Evolutionary conservation across 1,140 invertebrate genomes (phyloP), one percentile per base, ranked within the genome.

Genomic region (Mycetomoellerius zeteki): DNA sequence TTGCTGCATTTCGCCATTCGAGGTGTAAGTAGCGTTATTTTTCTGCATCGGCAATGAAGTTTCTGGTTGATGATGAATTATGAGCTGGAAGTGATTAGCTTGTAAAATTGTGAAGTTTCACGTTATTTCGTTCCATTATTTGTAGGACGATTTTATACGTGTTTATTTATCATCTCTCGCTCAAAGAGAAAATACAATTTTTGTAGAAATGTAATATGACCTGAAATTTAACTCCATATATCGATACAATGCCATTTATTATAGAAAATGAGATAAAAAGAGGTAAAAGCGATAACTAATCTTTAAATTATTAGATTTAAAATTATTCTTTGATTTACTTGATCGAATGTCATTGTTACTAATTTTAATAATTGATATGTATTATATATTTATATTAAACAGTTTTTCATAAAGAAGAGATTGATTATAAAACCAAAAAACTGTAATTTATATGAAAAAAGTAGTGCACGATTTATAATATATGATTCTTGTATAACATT

Each of bases 71-170:
- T 54, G 47, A 43, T 54, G 47, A 43, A 80, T 84, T 73, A 75
- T 33, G 37, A 73, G 24, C 52, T 50, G 54, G 12, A 16, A 82
- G 69, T 84, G 54, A 84, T 84, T 84, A 84, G 71, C 69, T 47
- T 21, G 80, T 27, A 24, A 58, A 82, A 56, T 81, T 56, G 16
- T 47, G 21, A 37, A 72, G 43, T 30, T 60, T 47, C 54, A 30
- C 16, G n/a, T 60, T 72, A 69, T 76, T 52, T 67, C 27, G 16
- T 52, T 37, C 3, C 21, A 56, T 77, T 43, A 43, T 65, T 80
- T 12, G 24, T 21, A 0, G 21, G 21, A n/a, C 21, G 24, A 56
- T 72, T 56, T 24, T 24, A 24, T 24, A 12, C 19, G 37, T 52
- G 21, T 52, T 30, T 65, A 47, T 64, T 65, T 78, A 71, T 80